These are phyloP conservation scores for Dendropsophus ebraccatus DNA, from an alignment of 2,113 vertebrate genomes.

Conservation along the genomic window DNA sequence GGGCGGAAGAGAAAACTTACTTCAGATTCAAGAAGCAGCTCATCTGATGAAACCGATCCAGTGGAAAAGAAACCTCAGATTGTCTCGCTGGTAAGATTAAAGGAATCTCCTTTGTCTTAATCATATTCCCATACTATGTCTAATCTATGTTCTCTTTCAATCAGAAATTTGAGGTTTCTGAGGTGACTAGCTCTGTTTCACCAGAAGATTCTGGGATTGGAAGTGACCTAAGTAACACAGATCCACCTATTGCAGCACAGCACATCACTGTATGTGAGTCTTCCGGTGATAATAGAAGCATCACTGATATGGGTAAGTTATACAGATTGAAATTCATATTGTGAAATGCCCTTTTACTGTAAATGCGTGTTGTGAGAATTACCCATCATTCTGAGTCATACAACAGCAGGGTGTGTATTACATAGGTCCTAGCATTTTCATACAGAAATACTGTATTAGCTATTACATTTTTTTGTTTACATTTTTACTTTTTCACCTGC, in stretches of 20 bases:
- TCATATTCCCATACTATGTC: background rate
- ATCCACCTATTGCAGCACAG: background rate
- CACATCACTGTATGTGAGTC: background rate
- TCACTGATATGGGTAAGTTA: slow-evolving; percentile 1
- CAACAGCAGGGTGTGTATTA: too few species aligned
- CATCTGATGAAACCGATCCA: slow-evolving; percentile 25
- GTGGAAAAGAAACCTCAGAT: slow-evolving; percentile 5
- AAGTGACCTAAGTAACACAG: slow-evolving; percentile 45
- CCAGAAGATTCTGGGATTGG: slow-evolving; percentile 4
- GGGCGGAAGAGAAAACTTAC: slow-evolving; percentile 7
- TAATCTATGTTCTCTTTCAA: background rate
- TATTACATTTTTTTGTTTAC: background rate
- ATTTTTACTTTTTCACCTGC: background rate
- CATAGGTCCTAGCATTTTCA: background rate
- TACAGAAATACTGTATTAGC: background rate
- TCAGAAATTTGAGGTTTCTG: background rate
- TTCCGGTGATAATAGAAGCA: background rate
- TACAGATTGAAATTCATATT: background rate
- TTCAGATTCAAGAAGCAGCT: background rate
- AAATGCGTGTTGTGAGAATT: background rate
- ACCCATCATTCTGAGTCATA: background rate
- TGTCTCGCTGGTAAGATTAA: slow-evolving; percentile 8
- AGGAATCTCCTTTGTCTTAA: background rate
- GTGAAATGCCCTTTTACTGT: background rate
- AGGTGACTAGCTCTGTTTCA: background rate